Percentiles rank a stretch among this genome's conserved stretches.
These are phyloP conservation scores for Thaumatotibia leucotreta DNA, from an alignment of 1,140 invertebrate genomes.

Conservation along the genomic window DNA sequence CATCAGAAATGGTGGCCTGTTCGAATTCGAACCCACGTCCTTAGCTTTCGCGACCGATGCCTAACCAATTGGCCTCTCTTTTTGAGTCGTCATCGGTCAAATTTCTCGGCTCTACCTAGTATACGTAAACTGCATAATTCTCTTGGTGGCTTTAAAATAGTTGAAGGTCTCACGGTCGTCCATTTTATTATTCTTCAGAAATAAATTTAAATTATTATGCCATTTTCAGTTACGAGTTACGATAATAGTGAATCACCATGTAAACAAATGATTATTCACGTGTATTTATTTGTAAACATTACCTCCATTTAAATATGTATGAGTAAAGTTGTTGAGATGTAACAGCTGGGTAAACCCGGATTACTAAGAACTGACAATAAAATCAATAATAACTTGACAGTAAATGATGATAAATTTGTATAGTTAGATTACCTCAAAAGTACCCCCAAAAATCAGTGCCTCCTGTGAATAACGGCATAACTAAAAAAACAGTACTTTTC, in stretches of 20 bases:
- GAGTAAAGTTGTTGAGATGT: neutral
- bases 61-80: too few relatives aligned
- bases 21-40: too few relatives aligned
- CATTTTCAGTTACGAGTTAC: neutral
- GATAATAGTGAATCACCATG: neutral
- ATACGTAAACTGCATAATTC: too few relatives aligned
- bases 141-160: too few relatives aligned
- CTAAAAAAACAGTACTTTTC: too few relatives aligned
- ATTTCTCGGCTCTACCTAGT: too few relatives aligned
- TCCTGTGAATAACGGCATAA: too few relatives aligned
- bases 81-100: too few relatives aligned
- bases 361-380: neutral
- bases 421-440: neutral
- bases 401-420: neutral
- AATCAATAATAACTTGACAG: neutral
- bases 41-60: too few relatives aligned
- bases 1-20: too few relatives aligned
- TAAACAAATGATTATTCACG: neutral
- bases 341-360: neutral
- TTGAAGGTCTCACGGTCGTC: too few relatives aligned
- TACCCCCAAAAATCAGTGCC: too few relatives aligned
- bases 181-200: neutral
- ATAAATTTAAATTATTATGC: neutral
- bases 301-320: neutral
- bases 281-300: neutral